Conservation (phyloP, 2,113 vertebrate genomes). For the Psephotus haematonotus region DNA sequence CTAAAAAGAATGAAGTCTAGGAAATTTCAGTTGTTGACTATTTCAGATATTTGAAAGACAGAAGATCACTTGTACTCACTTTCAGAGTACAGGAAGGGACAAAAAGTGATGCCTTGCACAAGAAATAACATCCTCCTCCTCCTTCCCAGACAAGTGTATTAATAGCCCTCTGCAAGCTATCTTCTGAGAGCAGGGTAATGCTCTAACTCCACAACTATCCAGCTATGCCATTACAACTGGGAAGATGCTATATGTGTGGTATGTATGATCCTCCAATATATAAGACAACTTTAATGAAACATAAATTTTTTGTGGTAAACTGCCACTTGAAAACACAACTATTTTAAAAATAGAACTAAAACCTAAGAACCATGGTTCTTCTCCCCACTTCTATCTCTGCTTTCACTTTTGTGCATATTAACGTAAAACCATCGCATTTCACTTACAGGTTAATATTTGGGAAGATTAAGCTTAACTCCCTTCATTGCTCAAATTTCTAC, state of each 20-base stretch:
- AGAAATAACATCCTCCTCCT: not conserved
- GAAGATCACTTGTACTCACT: not conserved
- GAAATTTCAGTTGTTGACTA: not conserved
- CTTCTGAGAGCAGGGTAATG: not conserved
- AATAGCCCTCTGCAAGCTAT: not conserved
- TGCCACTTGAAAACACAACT: not conserved
- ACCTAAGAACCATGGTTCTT: not conserved
- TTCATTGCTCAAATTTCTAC: not conserved
- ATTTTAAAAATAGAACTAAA: not conserved
- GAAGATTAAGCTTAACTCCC: not conserved
- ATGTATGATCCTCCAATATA: not conserved
- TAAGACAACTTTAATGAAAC: not conserved
- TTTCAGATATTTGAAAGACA: not conserved
- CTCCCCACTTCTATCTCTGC: not conserved
- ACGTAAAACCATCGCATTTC: not conserved
- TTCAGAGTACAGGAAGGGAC: not conserved
- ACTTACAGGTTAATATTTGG: not conserved
- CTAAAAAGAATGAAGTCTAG: not conserved
- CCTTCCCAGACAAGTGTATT: not conserved
- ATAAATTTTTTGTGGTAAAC: not conserved
- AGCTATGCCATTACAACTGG: not conserved
- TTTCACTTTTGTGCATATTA: not conserved
- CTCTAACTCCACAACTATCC: not conserved
- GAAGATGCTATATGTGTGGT: not conserved
- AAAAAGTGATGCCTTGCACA: not conserved